Conservation (phyloP, 1,140 invertebrate genomes). For the Caligus rogercresseyi region DNA sequence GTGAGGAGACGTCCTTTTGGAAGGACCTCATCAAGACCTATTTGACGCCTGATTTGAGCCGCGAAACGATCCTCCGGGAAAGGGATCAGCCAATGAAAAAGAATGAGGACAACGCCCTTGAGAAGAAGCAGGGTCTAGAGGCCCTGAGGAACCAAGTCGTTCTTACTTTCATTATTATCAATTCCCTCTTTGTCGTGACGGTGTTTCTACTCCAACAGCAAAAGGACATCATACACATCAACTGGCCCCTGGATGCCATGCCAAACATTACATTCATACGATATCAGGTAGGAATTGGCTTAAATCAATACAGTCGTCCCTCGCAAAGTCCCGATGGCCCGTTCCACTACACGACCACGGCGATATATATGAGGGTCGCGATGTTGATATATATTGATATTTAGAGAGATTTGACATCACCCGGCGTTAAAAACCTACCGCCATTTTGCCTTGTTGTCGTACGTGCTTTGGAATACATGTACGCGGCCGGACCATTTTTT, state of each 20-base stretch:
- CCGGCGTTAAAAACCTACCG: background rate
- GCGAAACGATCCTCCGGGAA: background rate
- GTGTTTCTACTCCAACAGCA: slow-evolving; percentile 32
- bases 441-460: no score
- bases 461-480: background rate
- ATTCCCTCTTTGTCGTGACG: slow-evolving; percentile 34
- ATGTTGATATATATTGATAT: background rate
- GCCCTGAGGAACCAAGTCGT: slow-evolving; percentile 34
- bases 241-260: slow-evolving; percentile 31
- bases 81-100: background rate
- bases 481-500: no score
- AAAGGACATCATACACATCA: slow-evolving; percentile 31
- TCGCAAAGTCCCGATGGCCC: no score
- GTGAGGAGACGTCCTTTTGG: slow-evolving; percentile 1
- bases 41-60: background rate
- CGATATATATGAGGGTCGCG: no score
- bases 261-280: slow-evolving; percentile 6
- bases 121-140: slow-evolving; percentile 24
- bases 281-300: background rate
- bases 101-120: slow-evolving; percentile 19
- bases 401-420: background rate
- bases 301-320: background rate
- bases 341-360: no score
- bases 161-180: slow-evolving; percentile 35
- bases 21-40: slow-evolving; percentile 4